A percentile compares a stretch with the other conserved stretches of the same genome.
Evolutionary conservation across 2,113 vertebrate genomes (phyloP).

Genomic region (Callionymus lyra): DNA sequence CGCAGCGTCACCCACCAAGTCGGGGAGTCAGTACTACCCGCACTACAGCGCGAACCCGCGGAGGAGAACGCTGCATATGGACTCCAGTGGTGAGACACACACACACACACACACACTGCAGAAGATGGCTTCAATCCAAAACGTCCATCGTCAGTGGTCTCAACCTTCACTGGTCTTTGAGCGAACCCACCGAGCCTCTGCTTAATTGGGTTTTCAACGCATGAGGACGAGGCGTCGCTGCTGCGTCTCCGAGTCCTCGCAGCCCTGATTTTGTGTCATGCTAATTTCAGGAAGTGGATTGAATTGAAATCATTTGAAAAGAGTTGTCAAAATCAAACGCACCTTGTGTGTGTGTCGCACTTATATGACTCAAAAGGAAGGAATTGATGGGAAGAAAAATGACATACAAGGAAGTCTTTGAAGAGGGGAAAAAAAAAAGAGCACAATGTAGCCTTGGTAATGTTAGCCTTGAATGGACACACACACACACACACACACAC

Average conservation of each 20-base stretch:
- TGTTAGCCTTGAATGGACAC: conserved; percentile 34
- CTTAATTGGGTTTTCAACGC: too few species aligned
- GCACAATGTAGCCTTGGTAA: conserved; percentile 36
- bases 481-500: conserved; percentile 7
- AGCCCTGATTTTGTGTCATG: too few species aligned
- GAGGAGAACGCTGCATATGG: conserved; percentile 80
- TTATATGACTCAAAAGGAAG: conserved; percentile 17
- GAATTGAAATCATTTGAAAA: too few species aligned
- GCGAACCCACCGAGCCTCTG: too few species aligned
- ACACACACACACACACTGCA: conserved; percentile 6
- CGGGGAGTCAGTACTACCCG: conserved; percentile 88
- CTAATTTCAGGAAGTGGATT: too few species aligned
- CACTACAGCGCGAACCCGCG: conserved; percentile 85
- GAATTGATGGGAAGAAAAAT: conserved; percentile 9
- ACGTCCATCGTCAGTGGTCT: too few species aligned
- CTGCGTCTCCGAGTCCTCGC: too few species aligned
- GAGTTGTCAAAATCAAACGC: too few species aligned
- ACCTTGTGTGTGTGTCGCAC: conserved; percentile 4
- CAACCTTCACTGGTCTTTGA: too few species aligned
- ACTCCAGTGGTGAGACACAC: conserved; percentile 77
- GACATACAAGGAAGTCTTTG: conserved; percentile 19
- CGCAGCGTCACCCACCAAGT: conserved; percentile 84
- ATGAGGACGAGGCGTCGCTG: too few species aligned
- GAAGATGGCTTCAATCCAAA: too few species aligned
- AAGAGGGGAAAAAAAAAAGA: conserved; percentile 23